Base-by-base conservation (phyloP, 2,797 vertebrate species). In the Thaleichthys pacificus region DNA sequence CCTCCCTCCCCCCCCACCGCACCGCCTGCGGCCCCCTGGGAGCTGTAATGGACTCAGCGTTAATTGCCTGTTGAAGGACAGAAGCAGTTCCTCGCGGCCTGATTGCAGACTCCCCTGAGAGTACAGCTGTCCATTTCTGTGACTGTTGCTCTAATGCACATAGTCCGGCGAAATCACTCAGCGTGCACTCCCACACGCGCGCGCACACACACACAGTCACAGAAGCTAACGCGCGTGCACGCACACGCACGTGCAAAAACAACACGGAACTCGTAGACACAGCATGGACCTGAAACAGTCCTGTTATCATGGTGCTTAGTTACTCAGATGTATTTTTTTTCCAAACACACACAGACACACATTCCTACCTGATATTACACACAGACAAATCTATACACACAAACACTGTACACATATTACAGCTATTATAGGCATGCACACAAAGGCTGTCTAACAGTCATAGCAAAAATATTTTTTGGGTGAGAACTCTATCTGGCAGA, bases 41-140 rank as follows among this genome's bases (percentile, higher is more conserved):
- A 91, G 92, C 91, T 91, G 88, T 95, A 93, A 95, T 94, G 93
- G 93, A 94, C 94, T 95, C 82, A 17, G 89, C 88, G 90, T 93
- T 94, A 94, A 95, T 95, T 95, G 93, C 91, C 93, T 94, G 92
- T 91, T 95, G 94, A 96, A 95, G 94, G 94, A 95, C 94, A 95
- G 94, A 92, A 93, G 91, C 90, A 87, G 89, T 89, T 93, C 90
- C 91, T 93, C 72, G 77, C 86, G 84, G 92, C 88, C 92, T 94
- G 93, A 94, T 94, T 92, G 90, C 90, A 90, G 90, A 92, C 91
- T 92, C 94, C 91, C 92, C 76, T 15, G 92, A 83, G 93, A 94
- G 87, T 89, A 84, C 91, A 92, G 90, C 89, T 93, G 94, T 93
- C 93, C 91, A 91, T 92, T 92, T 85, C 86, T 91, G 90, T 87